Base-by-base conservation (phyloP, 2,113 vertebrate genomes). In the Tursiops truncatus region DNA sequence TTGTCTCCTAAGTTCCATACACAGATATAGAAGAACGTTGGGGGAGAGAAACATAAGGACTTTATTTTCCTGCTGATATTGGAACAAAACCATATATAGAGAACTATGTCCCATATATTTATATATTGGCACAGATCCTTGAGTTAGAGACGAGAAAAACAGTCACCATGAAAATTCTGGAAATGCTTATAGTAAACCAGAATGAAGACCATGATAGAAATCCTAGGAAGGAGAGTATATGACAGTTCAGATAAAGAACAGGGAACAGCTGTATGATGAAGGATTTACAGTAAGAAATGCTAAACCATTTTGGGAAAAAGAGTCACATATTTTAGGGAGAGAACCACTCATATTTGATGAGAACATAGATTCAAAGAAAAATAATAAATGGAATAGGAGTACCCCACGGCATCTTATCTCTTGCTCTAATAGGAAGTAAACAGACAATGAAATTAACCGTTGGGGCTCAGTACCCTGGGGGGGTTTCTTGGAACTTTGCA, bases 381-480 rank as follows among this genome's bases (percentile, higher is more conserved):
- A 41, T 85, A 98, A 76, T 85, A 71, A 95, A 83, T 36, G 47
- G 8, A 88, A 91, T 25, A 26, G 47, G 25, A 93, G 26, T 77
- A 87, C 91, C 67, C 68, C 58, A n/a, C 68, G 74, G 60, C 65
- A 74, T 89, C 86, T 87, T 94, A 77, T 89, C 71, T 94, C 91
- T 91, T 89, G 56, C 47, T 85, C 12, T 77, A 82, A 71, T 17
- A 94, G 95, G 85, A 97, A 97, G 80, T 94, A 94, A 96, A 96
- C 41, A 93, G 90, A 90, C 26, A 92, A 94, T 92, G 83, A 94
- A 97, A 85, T 94, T 96, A 96, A 95, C 71, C 76, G 80, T 74
- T 92, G 84, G 90, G 80, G 74, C 33, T 33, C 38, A 56, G 33
- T 58, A 47, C 83, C 60, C 74, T 97, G n/a, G 10, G 81, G 81